A percentile compares a stretch with the other conserved stretches of the same genome.
Evolutionary conservation across 2,113 vertebrate genomes (phyloP).

Genomic region (Leucopsar rothschildi): DNA sequence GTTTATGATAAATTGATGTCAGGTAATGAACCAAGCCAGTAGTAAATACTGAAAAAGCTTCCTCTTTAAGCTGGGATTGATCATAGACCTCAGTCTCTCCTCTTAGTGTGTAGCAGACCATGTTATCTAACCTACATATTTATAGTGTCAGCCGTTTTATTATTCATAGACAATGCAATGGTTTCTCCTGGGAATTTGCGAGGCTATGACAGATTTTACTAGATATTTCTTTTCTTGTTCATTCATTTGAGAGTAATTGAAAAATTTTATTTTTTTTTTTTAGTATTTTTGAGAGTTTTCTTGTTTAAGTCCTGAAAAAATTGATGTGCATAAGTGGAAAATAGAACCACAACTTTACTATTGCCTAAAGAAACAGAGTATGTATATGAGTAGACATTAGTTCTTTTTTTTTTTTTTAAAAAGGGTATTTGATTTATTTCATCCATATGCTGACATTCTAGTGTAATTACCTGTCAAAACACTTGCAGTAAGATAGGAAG

Average conservation of each 20-base stretch:
- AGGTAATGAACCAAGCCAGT: neutral
- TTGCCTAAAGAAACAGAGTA: neutral
- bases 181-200: neutral
- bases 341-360: neutral
- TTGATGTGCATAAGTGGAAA: neutral
- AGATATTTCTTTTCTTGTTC: neutral
- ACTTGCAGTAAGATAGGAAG: neutral
- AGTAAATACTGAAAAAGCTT: neutral
- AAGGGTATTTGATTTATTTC: neutral
- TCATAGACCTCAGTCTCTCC: neutral
- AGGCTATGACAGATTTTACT: neutral
- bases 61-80: neutral
- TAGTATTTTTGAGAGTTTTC: neutral
- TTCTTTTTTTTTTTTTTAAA: neutral
- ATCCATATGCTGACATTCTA: neutral
- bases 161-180: neutral
- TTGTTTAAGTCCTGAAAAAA: neutral
- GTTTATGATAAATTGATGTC: neutral
- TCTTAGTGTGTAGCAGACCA: neutral
- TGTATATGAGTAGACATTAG: neutral
- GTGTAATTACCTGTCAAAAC: neutral
- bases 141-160: neutral
- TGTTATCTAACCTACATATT: neutral
- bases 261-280: neutral
- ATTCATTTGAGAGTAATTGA: neutral